Evolutionary conservation across 1,140 invertebrate species (phyloP).

Genomic region (Drosophila bocki): DNA sequence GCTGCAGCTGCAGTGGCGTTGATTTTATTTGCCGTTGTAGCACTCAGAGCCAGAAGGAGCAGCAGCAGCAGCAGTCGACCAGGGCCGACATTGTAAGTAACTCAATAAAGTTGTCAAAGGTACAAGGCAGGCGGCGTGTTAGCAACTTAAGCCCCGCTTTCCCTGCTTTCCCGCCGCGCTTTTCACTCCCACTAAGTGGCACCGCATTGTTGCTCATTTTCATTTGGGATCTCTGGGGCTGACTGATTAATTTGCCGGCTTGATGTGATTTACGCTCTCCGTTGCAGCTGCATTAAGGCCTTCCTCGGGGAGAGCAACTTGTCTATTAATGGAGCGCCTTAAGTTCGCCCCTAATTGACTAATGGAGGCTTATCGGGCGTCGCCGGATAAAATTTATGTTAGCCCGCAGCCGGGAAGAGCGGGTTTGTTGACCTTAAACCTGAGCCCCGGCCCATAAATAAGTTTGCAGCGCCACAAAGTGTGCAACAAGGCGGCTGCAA

Average conservation of each 20-base stretch:
- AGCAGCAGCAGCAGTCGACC: slow-evolving; percentile 15
- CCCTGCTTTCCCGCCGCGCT: background rate
- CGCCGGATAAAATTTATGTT: slow-evolving; percentile 42
- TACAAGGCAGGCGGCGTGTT: slow-evolving; percentile 67
- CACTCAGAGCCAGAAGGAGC: slow-evolving; percentile 18
- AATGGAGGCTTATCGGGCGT: slow-evolving; percentile 65
- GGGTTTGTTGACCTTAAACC: slow-evolving; percentile 68
- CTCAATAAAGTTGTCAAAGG: slow-evolving; percentile 80
- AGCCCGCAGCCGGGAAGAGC: background rate
- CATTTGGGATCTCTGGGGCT: slow-evolving; percentile 70
- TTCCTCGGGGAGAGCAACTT: slow-evolving; percentile 15
- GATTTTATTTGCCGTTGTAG: slow-evolving; percentile 70
- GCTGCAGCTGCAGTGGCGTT: slow-evolving; percentile 63
- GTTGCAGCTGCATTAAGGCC: slow-evolving; percentile 19
- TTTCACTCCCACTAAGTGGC: slow-evolving; percentile 26
- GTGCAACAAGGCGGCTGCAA: slow-evolving; percentile 55
- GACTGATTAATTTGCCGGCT: slow-evolving; percentile 78
- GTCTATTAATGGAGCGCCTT: slow-evolving; percentile 58
- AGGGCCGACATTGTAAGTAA: slow-evolving; percentile 65
- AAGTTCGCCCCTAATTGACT: slow-evolving; percentile 70
- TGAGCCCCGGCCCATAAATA: slow-evolving; percentile 53
- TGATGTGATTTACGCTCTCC: slow-evolving; percentile 75
- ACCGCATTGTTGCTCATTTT: slow-evolving; percentile 67
- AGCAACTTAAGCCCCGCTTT: slow-evolving; percentile 55
- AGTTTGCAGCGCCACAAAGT: slow-evolving; percentile 52